Conservation (phyloP, 2,113 vertebrate genomes). For the Bambusicola thoracicus region DNA sequence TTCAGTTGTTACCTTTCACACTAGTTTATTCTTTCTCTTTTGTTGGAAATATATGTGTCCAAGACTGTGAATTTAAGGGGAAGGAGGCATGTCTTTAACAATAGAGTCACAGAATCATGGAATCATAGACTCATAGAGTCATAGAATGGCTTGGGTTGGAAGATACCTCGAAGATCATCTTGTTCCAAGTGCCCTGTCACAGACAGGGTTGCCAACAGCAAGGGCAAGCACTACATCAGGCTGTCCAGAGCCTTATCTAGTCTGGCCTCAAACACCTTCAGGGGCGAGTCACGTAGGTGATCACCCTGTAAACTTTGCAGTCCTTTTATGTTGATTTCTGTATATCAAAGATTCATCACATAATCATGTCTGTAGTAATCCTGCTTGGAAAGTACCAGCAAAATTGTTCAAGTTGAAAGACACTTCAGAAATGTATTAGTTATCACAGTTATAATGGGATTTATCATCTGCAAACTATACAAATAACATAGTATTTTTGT, state of each 20-base stretch:
- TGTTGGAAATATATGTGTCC: accelerated
- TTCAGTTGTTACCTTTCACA: background rate
- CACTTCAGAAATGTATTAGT: background rate
- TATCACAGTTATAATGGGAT: background rate
- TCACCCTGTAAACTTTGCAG: background rate
- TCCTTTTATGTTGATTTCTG: background rate
- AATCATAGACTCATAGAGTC: too few relatives aligned
- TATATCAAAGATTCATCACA: background rate
- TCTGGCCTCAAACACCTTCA: too few relatives aligned
- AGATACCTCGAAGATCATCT: too few relatives aligned
- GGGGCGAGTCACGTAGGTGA: background rate
- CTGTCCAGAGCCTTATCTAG: too few relatives aligned
- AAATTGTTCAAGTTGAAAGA: background rate
- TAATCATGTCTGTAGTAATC: background rate
- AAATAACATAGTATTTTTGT: background rate
- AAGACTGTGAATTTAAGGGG: background rate
- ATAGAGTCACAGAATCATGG: background rate
- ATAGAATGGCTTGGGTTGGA: too few relatives aligned
- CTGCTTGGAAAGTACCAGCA: background rate
- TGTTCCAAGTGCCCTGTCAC: too few relatives aligned
- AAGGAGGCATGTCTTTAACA: background rate
- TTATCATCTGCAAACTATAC: background rate
- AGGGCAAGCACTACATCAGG: too few relatives aligned
- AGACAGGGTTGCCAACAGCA: too few relatives aligned
- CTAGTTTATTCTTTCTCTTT: background rate